Evolutionary conservation across 2,797 vertebrate genomes (phyloP), one percentile per base, ranked within the genome.

Genomic region (Hoplostethus mediterraneus): DNA sequence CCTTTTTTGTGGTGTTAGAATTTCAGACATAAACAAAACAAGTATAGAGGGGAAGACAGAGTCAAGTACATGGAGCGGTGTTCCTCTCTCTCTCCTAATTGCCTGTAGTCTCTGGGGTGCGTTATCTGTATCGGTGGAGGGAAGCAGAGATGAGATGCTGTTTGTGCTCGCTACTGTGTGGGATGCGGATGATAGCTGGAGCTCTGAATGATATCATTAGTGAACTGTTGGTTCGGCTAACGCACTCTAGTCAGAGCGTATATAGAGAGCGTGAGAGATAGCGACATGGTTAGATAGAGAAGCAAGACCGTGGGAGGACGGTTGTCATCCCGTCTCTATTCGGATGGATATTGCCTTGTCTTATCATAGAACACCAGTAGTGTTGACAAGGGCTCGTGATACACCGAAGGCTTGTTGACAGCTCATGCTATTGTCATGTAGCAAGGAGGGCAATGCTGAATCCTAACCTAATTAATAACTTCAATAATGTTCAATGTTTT

Each of bases 141-240:
- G 77, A 84, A 69, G 73, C 82, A 81, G 86, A 84, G 84, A 84
- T 75, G 86, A 81, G 89, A 90, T 81, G 81, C 74, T 87, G 90
- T 88, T 84, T 89, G 87, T 87, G 89, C 79, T 77, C 75, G 75
- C 77, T 69, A 70, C 75, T 90, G 80, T 89, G 91, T 90, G 86
- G 91, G 91, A 86, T 83, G 82, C 87, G 90, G 92, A 76, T 87
- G 89, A 93, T 90, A 67, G 90, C 84, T 83, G 2, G 77, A 87
- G 74, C 75, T 81, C 85, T 90, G 90, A 91, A 88, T 91, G 85
- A 86, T 88, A 92, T 92, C 83, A 90, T 93, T 93, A 92, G 87
- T 79, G 81, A 81, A 87, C 83, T 74, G 75, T 82, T 72, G 84
- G 75, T 86, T 90, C 82, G 82, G 79, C 83, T 89, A 91, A 89